Evolutionary conservation across 2,888 invertebrate genomes (phyloP), one percentile per base, ranked within the genome.

Genomic region (Apodemia zela): DNA sequence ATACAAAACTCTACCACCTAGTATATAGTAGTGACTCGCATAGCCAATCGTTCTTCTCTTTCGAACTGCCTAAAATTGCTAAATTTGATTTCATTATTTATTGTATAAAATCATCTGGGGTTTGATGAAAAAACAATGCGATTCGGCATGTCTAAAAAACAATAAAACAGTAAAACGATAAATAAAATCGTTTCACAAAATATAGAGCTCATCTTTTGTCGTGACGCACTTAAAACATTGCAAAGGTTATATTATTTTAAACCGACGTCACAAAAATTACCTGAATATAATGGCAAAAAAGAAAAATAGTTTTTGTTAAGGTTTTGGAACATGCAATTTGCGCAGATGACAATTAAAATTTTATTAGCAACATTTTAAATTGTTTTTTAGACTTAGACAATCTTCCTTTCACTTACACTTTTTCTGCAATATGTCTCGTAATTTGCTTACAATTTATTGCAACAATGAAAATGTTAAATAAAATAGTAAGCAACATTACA

Each of bases 221-320:
- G 15, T 54, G 49, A 3, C 18, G 49, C 18, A n/a, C 51, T 51
- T 21, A 51, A 54, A 21, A 21, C 15, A 13, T 54, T 6, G 15
- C 18, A 54, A 5, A 25, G 7, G 15, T 25, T 21, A 54, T 7
- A 25, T 21, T n/a, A 29, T 57, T n/a, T n/a, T 17, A 15, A 6
- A 15, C 42, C 5, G 25, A 15, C 21, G 54, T 13, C 29, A 57
- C 25, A 29, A 57, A 57, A 57, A 29, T 29, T 57, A 57, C 54
- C 54, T 57, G 54, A 25, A 18, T 54, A 54, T 25, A 54, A 54
- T 29, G 13, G 15, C 54, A 57, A 57, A 57, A 57, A 47, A 54
- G 25, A 13, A 18, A 57, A 29, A 29, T n/a, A 2, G 54, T 57
- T 57, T 57, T 57, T 57, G 54, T 57, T 54, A 29, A 57, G 29